phyloP scores from a whole-genome alignment of 2,888 invertebrate genomes.

The Erynnis tages region DNA sequence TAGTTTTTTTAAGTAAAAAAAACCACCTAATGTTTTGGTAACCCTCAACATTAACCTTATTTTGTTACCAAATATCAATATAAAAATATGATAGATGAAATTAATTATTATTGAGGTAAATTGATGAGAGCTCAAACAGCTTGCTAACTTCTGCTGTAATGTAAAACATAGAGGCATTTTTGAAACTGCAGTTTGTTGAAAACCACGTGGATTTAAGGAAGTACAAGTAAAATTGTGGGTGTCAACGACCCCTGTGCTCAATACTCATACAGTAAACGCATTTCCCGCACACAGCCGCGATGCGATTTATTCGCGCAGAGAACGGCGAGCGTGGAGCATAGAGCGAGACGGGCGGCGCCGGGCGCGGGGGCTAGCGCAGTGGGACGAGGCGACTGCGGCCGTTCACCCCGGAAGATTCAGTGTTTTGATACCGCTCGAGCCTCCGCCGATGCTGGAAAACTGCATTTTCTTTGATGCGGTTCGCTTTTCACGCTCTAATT shows the following conservation, averaged over 20 bases:
- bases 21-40: no score
- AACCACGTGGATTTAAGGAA: constrained; percentile 27
- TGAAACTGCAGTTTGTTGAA: background rate
- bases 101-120: no score
- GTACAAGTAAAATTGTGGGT: constrained; percentile 61
- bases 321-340: constrained; percentile 36
- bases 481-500: constrained; percentile 78
- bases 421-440: constrained; percentile 79
- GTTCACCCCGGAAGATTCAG: constrained; percentile 81
- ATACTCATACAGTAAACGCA: constrained; percentile 77
- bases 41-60: no score
- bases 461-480: constrained; percentile 78
- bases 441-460: constrained; percentile 71
- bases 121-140: no score
- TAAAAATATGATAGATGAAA: no score
- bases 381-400: constrained; percentile 61
- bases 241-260: constrained; percentile 76
- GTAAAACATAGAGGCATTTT: background rate
- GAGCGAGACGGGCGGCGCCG: constrained; percentile 57
- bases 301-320: constrained; percentile 69
- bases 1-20: no score
- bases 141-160: background rate
- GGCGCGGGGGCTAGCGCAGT: constrained; percentile 56
- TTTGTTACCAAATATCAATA: no score
- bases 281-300: constrained; percentile 67